Evolutionary conservation across 2,113 vertebrate species (phyloP), one percentile per base, ranked within the genome.

Genomic region (Ciconia maguari): DNA sequence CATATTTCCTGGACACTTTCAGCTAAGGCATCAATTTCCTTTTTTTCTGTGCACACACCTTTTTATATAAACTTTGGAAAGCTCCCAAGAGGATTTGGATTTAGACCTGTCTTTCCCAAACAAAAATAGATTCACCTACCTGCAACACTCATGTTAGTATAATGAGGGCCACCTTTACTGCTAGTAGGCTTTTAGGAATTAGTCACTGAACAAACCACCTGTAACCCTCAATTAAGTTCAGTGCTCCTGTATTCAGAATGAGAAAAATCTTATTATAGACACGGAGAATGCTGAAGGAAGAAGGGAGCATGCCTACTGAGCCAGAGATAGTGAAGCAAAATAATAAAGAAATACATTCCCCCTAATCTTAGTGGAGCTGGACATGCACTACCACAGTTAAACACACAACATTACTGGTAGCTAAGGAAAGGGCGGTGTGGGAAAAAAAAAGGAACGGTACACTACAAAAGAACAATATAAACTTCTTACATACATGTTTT

Each of bases 131-230:
- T 70, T 93, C 60, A 90, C 22, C 46, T 66, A 88, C 55, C 46
- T 92, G 41, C 29, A 83, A 30, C 20, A 46, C 11, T 90, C 46
- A 85, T 66, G 62, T 86, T 93, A 77, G 34, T 77, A 65, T 93
- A 97, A 97, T 80, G 58, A 83, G 32, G 72, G n/a, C 27, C 29
- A 75, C 66, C 90, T 96, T 54, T 61, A 70, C 46, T 77, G 29
- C 32, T 94, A 36, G 38, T 15, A 77, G 62, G 68, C 49, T 90
- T 93, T 94, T 51, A 92, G 85, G 87, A 95, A 79, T 94, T 93
- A 85, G 62, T 90, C 82, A 90, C 66, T 80, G 44, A 91, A 51
- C 57, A 90, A 94, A 87, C 21, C 44, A 90, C 62, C 25, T 79
- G 54, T 87, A 91, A 91, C 48, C 65, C 41, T 86, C 82, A 83